Evolutionary conservation across 2,888 invertebrate genomes (phyloP).

Genomic region (Orchestes rusci): DNA sequence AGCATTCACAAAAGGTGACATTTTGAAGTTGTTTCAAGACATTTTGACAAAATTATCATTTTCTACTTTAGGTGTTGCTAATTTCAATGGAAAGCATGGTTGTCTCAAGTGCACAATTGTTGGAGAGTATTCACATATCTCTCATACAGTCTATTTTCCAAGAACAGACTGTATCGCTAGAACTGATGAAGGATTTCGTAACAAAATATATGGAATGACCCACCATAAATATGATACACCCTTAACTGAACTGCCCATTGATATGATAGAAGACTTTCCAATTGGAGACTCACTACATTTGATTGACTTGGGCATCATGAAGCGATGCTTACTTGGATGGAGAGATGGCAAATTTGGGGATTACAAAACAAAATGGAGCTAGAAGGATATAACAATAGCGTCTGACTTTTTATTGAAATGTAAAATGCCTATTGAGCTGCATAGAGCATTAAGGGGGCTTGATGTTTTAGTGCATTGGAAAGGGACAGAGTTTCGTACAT

Average conservation of each 20-base stretch:
- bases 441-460: constrained; percentile 19
- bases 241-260: constrained; percentile 8
- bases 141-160: too few species aligned
- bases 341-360: too few species aligned
- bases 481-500: too few species aligned
- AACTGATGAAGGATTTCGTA: constrained; percentile 15
- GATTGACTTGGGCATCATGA: constrained; percentile 18
- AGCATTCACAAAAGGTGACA: background rate
- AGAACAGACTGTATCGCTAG: constrained; percentile 9
- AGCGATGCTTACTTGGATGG: constrained; percentile 23
- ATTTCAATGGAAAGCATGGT: too few species aligned
- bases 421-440: constrained; percentile 24
- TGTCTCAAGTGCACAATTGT: constrained; percentile 24
- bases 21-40: too few species aligned
- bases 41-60: too few species aligned
- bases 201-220: constrained; percentile 11
- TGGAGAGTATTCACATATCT: constrained; percentile 26
- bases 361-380: too few species aligned
- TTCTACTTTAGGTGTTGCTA: constrained; percentile 23
- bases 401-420: constrained; percentile 18
- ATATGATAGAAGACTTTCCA: constrained; percentile 22
- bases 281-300: constrained; percentile 18
- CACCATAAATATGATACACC: constrained; percentile 20
- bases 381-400: constrained; percentile 14
- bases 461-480: too few species aligned